Evolutionary conservation across 2,888 invertebrate species (phyloP), one percentile per base, ranked within the genome.

Genomic region (Scelioninae gen. 2): DNA sequence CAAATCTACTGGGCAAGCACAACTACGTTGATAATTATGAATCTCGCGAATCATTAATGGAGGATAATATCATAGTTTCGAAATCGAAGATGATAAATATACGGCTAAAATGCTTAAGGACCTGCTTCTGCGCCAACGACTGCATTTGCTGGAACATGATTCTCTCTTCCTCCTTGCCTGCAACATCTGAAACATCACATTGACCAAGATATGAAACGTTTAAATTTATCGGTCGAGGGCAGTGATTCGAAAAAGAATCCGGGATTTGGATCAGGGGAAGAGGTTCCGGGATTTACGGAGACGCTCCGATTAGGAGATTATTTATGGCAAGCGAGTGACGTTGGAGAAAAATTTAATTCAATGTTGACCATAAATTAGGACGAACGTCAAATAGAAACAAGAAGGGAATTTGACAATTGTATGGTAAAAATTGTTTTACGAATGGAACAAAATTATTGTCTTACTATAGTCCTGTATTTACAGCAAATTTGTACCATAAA

Each of bases 101-200:
- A 76, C 45, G 46, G 77, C 81, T 82, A 81, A 84, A 85, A 84
- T 84, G 80, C 80, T 84, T 87, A 87, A 85, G 88, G 91, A 96
- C 96, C 95, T 96, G 96, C 90, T 96, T 96, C 88, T 96, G 96
- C 85, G 96, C 96, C 94, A 96, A 93, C 81, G 95, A 94, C 87
- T 96, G 96, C 95, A 96, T 96, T 89, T 96, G 96, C 89, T 96
- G 96, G 88, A 96, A 94, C 95, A 96, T 96, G 89, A 94, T 94
- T 82, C 96, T 91, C 89, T 96, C 96, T 88, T 96, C 96, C 89
- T 96, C 96, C 91, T 96, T 96, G 87, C 96, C 96, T 96, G 91
- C 87, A 91, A 90, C 89, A 89, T 82, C 76, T 82, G 71, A 85
- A 82, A 46, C 18, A 53, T 53, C 35, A 15, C 6, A 48, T 28